Evolutionary conservation across 2,797 vertebrate genomes (phyloP).

Genomic region (Spheniscus humboldti): DNA sequence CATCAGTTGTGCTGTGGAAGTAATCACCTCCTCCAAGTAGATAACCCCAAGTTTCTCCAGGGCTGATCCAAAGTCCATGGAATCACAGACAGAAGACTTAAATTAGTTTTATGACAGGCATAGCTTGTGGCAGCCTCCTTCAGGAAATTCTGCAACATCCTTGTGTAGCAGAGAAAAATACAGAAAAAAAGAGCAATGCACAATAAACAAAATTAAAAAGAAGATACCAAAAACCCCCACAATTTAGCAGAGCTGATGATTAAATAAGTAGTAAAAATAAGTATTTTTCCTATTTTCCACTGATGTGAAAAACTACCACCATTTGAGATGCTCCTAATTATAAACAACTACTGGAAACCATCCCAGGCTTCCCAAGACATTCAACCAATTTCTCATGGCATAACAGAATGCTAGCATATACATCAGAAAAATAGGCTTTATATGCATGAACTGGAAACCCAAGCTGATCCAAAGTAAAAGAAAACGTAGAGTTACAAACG

Average conservation of each 20-base stretch:
- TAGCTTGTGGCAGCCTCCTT: neutral
- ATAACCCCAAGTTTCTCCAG: neutral
- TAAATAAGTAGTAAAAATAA: slow-evolving; percentile 1
- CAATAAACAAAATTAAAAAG: neutral
- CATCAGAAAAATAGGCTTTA: neutral
- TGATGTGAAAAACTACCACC: neutral
- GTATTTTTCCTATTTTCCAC: slow-evolving; percentile 29
- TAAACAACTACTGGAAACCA: slow-evolving; percentile 17
- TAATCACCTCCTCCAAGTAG: neutral
- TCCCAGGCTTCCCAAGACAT: slow-evolving; percentile 26
- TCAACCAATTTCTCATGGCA: slow-evolving; percentile 4
- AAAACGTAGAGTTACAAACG: neutral
- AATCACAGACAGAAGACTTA: neutral
- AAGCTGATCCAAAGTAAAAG: neutral
- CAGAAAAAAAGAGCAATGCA: neutral
- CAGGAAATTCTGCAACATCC: neutral
- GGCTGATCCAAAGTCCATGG: neutral
- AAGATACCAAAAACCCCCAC: neutral
- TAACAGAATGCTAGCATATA: neutral
- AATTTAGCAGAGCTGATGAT: neutral
- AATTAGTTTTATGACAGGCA: neutral
- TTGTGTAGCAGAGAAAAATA: neutral
- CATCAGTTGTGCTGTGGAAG: neutral
- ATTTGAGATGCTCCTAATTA: slow-evolving; percentile 30
- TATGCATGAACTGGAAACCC: neutral